Conservation (phyloP, 2,113 vertebrate species). For the Sorex fumeus region DNA sequence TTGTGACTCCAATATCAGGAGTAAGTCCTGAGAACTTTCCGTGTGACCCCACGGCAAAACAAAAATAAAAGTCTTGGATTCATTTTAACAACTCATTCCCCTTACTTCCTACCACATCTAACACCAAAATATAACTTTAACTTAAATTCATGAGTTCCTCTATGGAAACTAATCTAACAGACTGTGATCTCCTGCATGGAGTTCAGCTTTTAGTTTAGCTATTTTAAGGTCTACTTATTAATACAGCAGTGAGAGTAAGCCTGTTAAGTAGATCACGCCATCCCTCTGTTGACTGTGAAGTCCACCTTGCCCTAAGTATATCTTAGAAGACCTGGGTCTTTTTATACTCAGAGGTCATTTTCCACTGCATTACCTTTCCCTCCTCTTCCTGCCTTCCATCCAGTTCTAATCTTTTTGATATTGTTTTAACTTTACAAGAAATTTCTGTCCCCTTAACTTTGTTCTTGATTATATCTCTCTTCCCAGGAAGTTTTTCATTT, state of each 20-base stretch:
- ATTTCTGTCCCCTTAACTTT: not conserved
- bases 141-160: not conserved
- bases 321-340: fast-evolving
- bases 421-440: not conserved
- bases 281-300: not conserved
- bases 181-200: not conserved
- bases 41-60: too few relatives aligned
- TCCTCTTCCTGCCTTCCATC: not conserved
- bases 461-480: not conserved
- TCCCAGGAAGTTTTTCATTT: not conserved
- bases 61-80: too few relatives aligned
- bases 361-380: too few relatives aligned
- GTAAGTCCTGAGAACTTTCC: too few relatives aligned
- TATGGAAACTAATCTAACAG: too few relatives aligned
- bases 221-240: not conserved
- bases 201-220: not conserved
- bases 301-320: not conserved
- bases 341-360: not conserved
- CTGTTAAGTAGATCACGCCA: not conserved
- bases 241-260: not conserved
- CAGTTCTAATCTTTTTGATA: not conserved
- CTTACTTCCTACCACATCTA: not conserved
- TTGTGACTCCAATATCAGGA: too few relatives aligned
- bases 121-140: not conserved
- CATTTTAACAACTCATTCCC: not conserved